Percentiles rank a stretch among this genome's conserved stretches.
Conservation (phyloP, 92 coral and sea anemone genomes). For the Muricea muricata region DNA sequence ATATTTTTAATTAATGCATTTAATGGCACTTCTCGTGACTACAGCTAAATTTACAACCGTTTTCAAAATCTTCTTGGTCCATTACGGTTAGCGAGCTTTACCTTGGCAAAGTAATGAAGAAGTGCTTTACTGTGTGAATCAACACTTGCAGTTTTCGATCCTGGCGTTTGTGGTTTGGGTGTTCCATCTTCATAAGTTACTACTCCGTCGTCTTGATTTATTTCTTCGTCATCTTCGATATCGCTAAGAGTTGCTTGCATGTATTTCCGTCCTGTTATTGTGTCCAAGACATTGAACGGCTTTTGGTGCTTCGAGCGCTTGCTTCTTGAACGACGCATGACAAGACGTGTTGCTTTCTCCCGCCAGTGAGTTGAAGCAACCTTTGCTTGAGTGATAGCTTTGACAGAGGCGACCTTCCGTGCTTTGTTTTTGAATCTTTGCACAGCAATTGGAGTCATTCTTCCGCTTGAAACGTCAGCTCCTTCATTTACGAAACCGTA, state of each 20-base stretch:
- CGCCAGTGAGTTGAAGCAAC: slow-evolving; percentile 81
- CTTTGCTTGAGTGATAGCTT: slow-evolving; percentile 72
- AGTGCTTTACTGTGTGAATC: slow-evolving; percentile 93
- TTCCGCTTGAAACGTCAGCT: background rate
- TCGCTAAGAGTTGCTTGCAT: slow-evolving; percentile 51
- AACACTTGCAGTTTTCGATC: slow-evolving; percentile 38
- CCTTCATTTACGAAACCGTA: background rate
- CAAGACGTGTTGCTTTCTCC: slow-evolving; percentile 55
- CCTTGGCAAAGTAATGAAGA: slow-evolving; percentile 86
- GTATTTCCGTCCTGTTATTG: slow-evolving; percentile 42
- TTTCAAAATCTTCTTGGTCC: too few species aligned
- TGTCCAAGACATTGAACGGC: slow-evolving; percentile 35
- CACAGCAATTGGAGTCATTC: background rate
- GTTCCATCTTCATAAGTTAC: slow-evolving; percentile 26
- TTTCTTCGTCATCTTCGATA: slow-evolving; percentile 37
- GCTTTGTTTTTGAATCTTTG: slow-evolving; percentile 41
- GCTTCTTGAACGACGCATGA: slow-evolving; percentile 23
- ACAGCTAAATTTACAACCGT: too few species aligned
- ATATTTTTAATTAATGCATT: too few species aligned
- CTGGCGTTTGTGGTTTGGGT: background rate
- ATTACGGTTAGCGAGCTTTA: too few species aligned
- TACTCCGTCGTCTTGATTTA: background rate
- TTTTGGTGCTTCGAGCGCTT: slow-evolving; percentile 17
- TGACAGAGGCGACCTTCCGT: slow-evolving; percentile 64
- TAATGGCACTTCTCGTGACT: too few species aligned